Percentiles rank a stretch among this genome's conserved stretches.
Evolutionary conservation across 2,888 invertebrate genomes (phyloP).

Genomic region (Tachina grossa): DNA sequence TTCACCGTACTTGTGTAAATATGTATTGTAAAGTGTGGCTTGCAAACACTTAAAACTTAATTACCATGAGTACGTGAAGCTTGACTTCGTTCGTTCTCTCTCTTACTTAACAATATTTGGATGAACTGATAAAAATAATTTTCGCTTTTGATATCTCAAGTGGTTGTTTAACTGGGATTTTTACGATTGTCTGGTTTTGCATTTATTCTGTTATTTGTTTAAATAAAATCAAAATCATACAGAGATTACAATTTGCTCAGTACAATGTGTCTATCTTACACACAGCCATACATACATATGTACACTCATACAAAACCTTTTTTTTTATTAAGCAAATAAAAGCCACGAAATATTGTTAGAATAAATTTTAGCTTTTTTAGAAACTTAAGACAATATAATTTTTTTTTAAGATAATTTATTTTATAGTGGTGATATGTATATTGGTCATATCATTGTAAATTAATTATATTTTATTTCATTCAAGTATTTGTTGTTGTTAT

Average conservation of each 20-base stretch:
- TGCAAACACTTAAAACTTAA: conserved; percentile 33
- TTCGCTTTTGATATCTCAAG: conserved; percentile 59
- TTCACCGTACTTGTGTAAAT: neutral
- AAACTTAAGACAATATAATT: neutral
- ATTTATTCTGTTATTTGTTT: conserved; percentile 23
- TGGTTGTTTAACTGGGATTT: conserved; percentile 59
- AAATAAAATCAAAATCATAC: conserved; percentile 40
- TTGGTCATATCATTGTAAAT: conserved; percentile 64
- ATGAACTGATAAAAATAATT: conserved; percentile 48
- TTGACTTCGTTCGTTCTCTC: neutral
- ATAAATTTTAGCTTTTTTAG: neutral
- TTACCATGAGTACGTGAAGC: conserved; percentile 26
- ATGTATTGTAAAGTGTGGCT: neutral
- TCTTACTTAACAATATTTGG: neutral
- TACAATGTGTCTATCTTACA: neutral
- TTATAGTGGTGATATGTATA: conserved; percentile 23
- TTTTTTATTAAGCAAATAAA: neutral
- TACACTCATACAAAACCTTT: neutral
- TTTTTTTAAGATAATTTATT: conserved; percentile 35
- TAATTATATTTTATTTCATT: conserved; percentile 56
- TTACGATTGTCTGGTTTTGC: conserved; percentile 48
- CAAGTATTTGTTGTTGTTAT: conserved; percentile 44
- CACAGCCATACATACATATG: neutral
- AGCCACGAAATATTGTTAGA: conserved; percentile 1
- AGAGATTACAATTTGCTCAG: conserved; percentile 41